These are phyloP conservation scores for Phrynosoma platyrhinos DNA, from an alignment of 2,113 vertebrate species.

Conservation along the genomic window DNA sequence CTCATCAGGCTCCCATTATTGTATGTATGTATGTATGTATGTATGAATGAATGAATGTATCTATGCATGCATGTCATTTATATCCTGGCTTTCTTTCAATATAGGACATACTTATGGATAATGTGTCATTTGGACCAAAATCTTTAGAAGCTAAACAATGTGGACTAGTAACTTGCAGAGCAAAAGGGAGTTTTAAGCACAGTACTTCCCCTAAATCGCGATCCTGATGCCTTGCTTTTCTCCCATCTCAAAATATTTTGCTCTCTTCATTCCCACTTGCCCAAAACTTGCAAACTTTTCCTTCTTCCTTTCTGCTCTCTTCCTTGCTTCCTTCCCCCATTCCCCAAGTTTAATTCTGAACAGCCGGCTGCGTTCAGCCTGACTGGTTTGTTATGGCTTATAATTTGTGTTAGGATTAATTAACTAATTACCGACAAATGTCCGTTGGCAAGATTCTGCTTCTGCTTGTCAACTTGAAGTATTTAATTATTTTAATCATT, in stretches of 20 bases:
- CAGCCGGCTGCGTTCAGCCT: conserved; percentile 93
- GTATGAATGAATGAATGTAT: no score
- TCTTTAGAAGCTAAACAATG: no score
- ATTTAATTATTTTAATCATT: conserved; percentile 99
- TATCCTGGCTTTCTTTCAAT: no score
- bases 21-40: no score
- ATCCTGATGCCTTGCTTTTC: not conserved
- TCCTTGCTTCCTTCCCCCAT: conserved; percentile 56
- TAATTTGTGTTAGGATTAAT: conserved; percentile 99
- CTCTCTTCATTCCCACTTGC: conserved; percentile 26
- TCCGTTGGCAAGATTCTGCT: conserved; percentile 98
- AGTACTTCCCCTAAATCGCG: no score
- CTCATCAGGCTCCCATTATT: no score
- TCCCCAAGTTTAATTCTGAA: conserved; percentile 82
- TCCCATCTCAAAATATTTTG: not conserved
- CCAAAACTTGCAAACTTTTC: conserved; percentile 47
- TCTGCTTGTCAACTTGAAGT: conserved; percentile 98
- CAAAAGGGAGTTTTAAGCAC: not conserved
- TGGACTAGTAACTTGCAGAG: no score
- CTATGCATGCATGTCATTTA: no score
- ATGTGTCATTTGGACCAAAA: no score
- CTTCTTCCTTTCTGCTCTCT: conserved; percentile 43
- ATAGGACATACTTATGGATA: no score
- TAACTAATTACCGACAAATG: conserved; percentile 99
- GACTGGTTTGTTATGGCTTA: conserved; percentile 99